Evolutionary conservation across 1,140 invertebrate genomes (phyloP).

Genomic region (Leptestheria dahalacensis): DNA sequence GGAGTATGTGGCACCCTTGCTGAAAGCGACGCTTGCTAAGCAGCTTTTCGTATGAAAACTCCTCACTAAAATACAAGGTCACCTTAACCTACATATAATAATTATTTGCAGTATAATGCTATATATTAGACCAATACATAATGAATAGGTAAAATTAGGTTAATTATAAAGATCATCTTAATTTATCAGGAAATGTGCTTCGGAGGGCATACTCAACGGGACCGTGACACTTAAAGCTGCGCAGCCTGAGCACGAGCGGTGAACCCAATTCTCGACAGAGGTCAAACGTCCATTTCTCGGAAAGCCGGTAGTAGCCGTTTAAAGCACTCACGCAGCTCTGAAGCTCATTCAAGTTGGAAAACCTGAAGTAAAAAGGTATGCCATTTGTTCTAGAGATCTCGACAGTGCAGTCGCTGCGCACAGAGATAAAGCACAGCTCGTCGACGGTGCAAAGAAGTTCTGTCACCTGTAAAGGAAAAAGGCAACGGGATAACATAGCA

Average conservation of each 20-base stretch:
- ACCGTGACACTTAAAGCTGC: slow-evolving; percentile 64
- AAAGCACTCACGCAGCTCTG: slow-evolving; percentile 67
- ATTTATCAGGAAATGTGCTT: slow-evolving; percentile 18
- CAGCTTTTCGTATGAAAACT: slow-evolving; percentile 67
- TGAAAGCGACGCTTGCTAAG: slow-evolving; percentile 55
- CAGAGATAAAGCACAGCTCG: slow-evolving; percentile 61
- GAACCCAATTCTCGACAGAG: slow-evolving; percentile 61
- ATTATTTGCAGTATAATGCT: background rate
- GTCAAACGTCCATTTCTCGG: slow-evolving; percentile 78
- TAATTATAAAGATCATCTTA: slow-evolving; percentile 6
- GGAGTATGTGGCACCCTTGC: slow-evolving; percentile 58
- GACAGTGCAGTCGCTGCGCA: slow-evolving; percentile 48
- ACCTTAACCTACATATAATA: no score
- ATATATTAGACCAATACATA: background rate
- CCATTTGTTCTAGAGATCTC: slow-evolving; percentile 62
- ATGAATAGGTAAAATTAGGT: no score
- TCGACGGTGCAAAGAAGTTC: slow-evolving; percentile 58
- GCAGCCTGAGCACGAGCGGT: slow-evolving; percentile 55
- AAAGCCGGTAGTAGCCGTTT: slow-evolving; percentile 75
- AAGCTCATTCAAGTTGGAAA: slow-evolving; percentile 39
- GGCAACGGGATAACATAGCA: background rate
- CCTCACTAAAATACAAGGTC: slow-evolving; percentile 50
- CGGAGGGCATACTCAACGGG: slow-evolving; percentile 76
- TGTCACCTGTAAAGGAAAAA: slow-evolving; percentile 37
- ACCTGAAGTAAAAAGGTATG: slow-evolving; percentile 57